Conservation (phyloP, 1,140 invertebrate genomes). For the Saxidomus purpurata region DNA sequence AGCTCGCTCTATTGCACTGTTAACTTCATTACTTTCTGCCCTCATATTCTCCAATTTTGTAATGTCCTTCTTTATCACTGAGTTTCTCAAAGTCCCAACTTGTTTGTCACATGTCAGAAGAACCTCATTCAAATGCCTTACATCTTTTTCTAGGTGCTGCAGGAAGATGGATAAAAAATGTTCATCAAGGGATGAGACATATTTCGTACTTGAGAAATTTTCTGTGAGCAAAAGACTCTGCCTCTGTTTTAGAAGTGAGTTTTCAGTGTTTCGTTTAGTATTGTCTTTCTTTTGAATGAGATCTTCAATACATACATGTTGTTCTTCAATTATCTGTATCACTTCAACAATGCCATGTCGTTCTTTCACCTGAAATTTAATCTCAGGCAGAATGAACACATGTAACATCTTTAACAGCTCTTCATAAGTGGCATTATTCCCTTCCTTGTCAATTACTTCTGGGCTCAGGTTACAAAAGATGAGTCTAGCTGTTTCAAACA, state of each 20-base stretch:
- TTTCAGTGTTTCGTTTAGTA: conserved; percentile 61
- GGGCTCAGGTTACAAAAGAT: conserved; percentile 10
- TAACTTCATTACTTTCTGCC: conserved; percentile 7
- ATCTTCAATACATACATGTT: conserved; percentile 52
- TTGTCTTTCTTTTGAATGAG: conserved; percentile 53
- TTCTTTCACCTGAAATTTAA: conserved; percentile 24
- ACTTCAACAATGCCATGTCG: background rate
- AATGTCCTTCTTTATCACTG: background rate
- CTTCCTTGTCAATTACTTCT: conserved; percentile 45
- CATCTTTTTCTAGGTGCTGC: conserved; percentile 54
- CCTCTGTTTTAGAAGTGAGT: conserved; percentile 50
- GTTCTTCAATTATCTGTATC: conserved; percentile 34
- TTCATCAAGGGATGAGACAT: conserved; percentile 18
- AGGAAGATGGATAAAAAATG: conserved; percentile 49
- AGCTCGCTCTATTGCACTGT: background rate
- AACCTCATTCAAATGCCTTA: conserved; percentile 45
- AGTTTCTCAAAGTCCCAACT: conserved; percentile 33
- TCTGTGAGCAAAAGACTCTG: conserved; percentile 43
- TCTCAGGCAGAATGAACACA: conserved; percentile 59
- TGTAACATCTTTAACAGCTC: conserved; percentile 54
- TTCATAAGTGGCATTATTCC: conserved; percentile 23
- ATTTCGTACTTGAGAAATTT: conserved; percentile 49
- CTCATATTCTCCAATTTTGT: background rate
- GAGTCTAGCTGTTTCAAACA: conserved; percentile 46
- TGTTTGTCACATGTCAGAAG: conserved; percentile 6